Conservation (phyloP, 1,140 invertebrate species). For the Harlomillsia oculata region DNA sequence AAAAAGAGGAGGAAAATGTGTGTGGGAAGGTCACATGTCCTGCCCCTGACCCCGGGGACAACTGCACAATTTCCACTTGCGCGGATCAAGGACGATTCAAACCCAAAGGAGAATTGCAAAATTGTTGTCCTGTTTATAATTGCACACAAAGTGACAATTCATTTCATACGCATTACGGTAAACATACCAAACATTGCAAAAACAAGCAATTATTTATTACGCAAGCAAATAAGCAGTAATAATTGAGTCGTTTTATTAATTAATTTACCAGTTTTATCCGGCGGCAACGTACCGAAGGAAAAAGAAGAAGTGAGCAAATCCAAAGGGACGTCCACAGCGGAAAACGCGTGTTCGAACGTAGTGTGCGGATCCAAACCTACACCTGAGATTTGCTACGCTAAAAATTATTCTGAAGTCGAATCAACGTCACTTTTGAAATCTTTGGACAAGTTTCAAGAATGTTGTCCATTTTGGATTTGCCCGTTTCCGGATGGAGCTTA, state of each 20-base stretch:
- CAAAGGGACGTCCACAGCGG: not conserved
- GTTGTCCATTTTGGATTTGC: conserved; percentile 2
- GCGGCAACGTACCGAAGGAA: not conserved
- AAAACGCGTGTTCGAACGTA: not conserved
- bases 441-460: not conserved
- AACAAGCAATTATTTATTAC: too few species aligned
- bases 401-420: not conserved
- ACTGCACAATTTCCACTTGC: not conserved
- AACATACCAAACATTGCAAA: too few species aligned
- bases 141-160: too few species aligned
- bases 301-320: not conserved
- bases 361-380: not conserved
- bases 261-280: not conserved
- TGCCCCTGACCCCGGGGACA: not conserved
- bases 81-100: not conserved
- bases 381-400: not conserved
- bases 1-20: too few species aligned
- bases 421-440: not conserved
- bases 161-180: too few species aligned
- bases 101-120: not conserved
- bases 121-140: conserved; percentile 1
- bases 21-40: not conserved
- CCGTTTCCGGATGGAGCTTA: not conserved
- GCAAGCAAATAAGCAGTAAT: too few species aligned
- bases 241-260: not conserved